These are phyloP conservation scores for Cephus nigrinus DNA, from an alignment of 2,888 invertebrate species.

Conservation along the genomic window DNA sequence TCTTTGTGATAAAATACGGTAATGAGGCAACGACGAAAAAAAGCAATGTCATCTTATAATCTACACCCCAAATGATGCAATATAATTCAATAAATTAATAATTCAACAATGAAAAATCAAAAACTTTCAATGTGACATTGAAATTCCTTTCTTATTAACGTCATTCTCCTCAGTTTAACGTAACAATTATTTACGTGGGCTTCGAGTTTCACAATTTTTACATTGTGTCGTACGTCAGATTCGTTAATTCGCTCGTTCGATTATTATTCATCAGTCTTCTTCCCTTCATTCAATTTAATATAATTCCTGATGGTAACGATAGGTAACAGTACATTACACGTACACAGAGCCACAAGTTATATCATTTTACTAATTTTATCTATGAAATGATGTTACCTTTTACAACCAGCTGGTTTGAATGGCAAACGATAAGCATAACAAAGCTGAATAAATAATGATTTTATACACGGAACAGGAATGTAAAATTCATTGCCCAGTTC, in stretches of 20 bases:
- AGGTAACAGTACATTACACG: neutral
- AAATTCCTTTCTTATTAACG: neutral
- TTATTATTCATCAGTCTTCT: slow-evolving; percentile 49
- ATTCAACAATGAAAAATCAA: neutral
- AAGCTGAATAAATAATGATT: neutral
- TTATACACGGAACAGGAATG: neutral
- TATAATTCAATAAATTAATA: neutral
- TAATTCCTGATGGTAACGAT: neutral
- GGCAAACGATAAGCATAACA: neutral
- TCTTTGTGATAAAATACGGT: neutral
- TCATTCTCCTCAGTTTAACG: neutral
- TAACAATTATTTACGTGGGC: neutral
- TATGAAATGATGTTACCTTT: slow-evolving; percentile 1
- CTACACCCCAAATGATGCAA: neutral
- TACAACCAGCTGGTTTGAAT: neutral
- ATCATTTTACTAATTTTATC: slow-evolving; percentile 21
- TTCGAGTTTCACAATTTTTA: neutral
- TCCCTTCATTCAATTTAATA: slow-evolving; percentile 1
- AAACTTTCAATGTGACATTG: slow-evolving; percentile 8
- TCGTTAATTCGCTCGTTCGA: neutral
- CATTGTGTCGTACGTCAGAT: neutral
- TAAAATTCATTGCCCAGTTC: neutral
- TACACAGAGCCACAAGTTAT: slow-evolving; percentile 12
- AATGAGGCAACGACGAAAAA: neutral
- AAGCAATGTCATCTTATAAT: neutral